phyloP scores from a whole-genome alignment of 2,888 invertebrate genomes.

The Zaprionus bogoriensis region DNA sequence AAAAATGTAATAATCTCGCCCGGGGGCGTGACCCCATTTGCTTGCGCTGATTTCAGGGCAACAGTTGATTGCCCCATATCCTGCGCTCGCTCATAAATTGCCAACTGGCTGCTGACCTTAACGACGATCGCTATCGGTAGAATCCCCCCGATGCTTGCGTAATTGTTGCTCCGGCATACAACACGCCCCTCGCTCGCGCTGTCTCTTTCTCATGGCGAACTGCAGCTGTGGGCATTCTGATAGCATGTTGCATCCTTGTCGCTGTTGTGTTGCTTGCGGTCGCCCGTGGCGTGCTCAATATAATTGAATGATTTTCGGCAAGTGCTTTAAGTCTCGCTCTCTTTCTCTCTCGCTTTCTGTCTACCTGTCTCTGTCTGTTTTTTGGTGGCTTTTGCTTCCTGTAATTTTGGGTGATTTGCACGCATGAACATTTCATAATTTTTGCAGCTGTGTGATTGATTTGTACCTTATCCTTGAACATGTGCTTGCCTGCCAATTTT shows the following conservation, averaged over 20 bases:
- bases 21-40: constrained; percentile 42
- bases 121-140: constrained; percentile 22
- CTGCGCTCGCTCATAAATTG: constrained; percentile 44
- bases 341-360: too few species aligned
- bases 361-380: too few species aligned
- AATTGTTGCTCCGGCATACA: constrained; percentile 32
- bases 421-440: constrained; percentile 38
- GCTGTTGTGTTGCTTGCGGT: constrained; percentile 27
- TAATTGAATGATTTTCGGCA: constrained; percentile 78
- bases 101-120: constrained; percentile 48
- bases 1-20: constrained; percentile 13
- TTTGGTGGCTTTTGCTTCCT: constrained; percentile 62
- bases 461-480: constrained; percentile 47
- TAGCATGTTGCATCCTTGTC: constrained; percentile 47
- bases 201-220: too few species aligned
- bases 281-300: constrained; percentile 38
- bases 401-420: constrained; percentile 70
- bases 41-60: constrained; percentile 26
- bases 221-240: constrained; percentile 46
- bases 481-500: constrained; percentile 35
- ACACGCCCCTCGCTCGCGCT: constrained; percentile 61
- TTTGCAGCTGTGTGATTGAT: constrained; percentile 66
- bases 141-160: constrained; percentile 37
- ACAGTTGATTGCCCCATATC: constrained; percentile 35
- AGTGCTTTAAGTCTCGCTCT: too few species aligned